Evolutionary conservation across 1,140 invertebrate species (phyloP), one percentile per base, ranked within the genome.

Genomic region (Leptinotarsa lineolata): DNA sequence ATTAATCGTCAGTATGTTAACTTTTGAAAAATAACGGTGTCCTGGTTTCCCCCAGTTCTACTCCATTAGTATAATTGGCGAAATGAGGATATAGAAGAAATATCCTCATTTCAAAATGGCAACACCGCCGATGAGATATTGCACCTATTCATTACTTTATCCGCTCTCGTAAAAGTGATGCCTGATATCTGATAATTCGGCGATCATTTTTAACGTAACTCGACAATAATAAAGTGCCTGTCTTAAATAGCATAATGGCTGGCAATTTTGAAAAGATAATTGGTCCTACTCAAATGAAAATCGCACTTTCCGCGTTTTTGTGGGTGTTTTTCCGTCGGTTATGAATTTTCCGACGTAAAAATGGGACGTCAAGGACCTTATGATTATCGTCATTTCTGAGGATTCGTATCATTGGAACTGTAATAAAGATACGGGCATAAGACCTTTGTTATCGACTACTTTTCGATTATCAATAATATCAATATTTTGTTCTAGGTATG

Each of bases 111-210:
- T 39, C 2, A 3, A 11, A 39, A 39, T 18, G 48, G 48, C 48
- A 54, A 54, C 48, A 54, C 15, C n/a, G 48, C 48, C 48, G 48
- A 54, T 18, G 48, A 54, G n/a, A 54, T 54, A 54, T 66, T 66
- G 64, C 64, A 66, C 30, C 64, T 66, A 66, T 66, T 39, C 39
- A 66, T 66, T 66, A 66, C 30, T 66, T 64, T 30, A 64, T 64
- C 21, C 30, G 30, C 61, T 24, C 64, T 66, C 64, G 64, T 66
- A 44, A 24, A 66, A 66, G 22, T 66, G 64, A 66, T 66, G 64
- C 39, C 64, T 39, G 64, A 39, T 66, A 66, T 66, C 64, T 39
- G 64, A 66, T 66, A 66, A 66, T 66, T 66, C 64, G 22, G 64
- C 39, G 64, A 66, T 66, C 24, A 66, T 66, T 66, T 66, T 66